A percentile compares a stretch with the other conserved stretches of the same genome.
Conservation (phyloP, 1,140 invertebrate genomes). For the Trichonephila clavipes region DNA sequence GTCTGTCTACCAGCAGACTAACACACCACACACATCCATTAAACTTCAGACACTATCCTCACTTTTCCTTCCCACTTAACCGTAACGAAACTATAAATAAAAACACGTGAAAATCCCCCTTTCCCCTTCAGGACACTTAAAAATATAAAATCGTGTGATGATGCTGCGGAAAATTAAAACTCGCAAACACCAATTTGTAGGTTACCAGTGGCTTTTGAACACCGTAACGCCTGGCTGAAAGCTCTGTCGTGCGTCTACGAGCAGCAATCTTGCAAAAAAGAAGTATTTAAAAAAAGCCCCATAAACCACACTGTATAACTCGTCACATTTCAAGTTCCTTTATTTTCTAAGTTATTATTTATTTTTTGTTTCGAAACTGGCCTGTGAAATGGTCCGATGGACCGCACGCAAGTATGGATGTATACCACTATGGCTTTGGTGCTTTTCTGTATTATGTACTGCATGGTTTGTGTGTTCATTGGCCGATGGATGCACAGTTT, state of each 20-base stretch:
- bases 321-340: conserved; percentile 23
- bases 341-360: neutral
- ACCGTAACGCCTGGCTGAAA: conserved; percentile 47
- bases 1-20: neutral
- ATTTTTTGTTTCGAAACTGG: neutral
- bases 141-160: conserved; percentile 35
- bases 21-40: neutral
- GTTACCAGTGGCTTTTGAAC: conserved; percentile 36
- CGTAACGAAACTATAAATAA: conserved; percentile 17
- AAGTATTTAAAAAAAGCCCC: conserved; percentile 39
- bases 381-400: conserved; percentile 4
- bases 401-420: conserved; percentile 20
- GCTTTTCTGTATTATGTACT: neutral
- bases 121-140: conserved; percentile 9
- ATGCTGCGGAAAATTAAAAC: conserved; percentile 14
- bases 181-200: conserved; percentile 33
- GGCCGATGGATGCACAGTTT: neutral
- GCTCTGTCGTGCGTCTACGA: conserved; percentile 32
- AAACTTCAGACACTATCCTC: neutral
- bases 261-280: neutral
- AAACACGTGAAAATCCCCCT: conserved; percentile 15
- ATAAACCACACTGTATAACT: conserved; percentile 9
- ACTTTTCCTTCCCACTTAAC: conserved; percentile 17
- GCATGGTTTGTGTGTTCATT: neutral
- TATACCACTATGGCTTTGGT: neutral